Base-by-base conservation (phyloP, 2,113 vertebrate genomes). In the Neopipo cinnamomea region DNA sequence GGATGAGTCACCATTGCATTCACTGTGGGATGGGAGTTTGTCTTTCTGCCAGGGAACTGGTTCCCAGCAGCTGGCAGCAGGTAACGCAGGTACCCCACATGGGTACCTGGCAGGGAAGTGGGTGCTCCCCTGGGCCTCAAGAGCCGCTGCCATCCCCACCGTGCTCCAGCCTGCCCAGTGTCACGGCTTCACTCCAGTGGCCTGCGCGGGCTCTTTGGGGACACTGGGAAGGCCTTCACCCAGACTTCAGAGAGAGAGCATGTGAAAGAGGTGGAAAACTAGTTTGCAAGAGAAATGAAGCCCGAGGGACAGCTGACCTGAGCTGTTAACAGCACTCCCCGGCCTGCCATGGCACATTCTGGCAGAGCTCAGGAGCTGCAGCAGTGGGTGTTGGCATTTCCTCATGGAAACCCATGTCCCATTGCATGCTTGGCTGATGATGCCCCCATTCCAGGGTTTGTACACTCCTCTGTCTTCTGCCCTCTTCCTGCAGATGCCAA, bases 351-450 rank as follows among this genome's bases (percentile, higher is more conserved):
- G 2, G 67, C 80, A n/a, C 3, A 39, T 68, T 66, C 14, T 2
- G 0, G 22, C 79, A 30, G 68, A 16, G 74, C 1, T 23, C 11
- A 1, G 61, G 73, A 24, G 70, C 59, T 61, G 82, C 13, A n/a
- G 52, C 4, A 8, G 15, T 1, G 1, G 61, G 35, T 0, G 0
- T 12, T 28, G 46, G 72, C 21, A 1, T 49, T 58, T 44, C 88
- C 81, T 39, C 0, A 0, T 19, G 78, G 59, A 12, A 33, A 37
- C 56, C 86, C 0, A 0, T 39, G 44, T n/a, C 76, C 81, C 0
- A 0, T 0, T 30, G 58, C 35, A 23, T 1, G 1, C 66, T 66
- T 1, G 0, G 46, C 68, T 77, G 5, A 0, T 1, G 2, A 2
- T 63, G 42, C 42, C 41, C 25, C 10, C 17, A 1, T 67, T 6